Percentiles rank a stretch among this genome's conserved stretches.
Evolutionary conservation across 2,888 invertebrate genomes (phyloP).

Genomic region (Aromia moschata): DNA sequence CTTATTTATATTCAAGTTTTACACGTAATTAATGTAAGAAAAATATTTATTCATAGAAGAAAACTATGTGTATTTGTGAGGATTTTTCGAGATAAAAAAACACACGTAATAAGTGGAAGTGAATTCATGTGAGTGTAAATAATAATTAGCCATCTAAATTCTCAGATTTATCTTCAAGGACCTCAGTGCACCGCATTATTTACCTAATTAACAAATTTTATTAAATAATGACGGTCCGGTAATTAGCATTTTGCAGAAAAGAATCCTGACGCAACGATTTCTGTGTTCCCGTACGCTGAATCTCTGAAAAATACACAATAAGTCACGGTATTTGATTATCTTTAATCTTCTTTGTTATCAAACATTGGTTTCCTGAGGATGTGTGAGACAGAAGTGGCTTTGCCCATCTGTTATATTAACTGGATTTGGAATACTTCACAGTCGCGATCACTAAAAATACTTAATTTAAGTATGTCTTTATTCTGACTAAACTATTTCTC

Average conservation of each 20-base stretch:
- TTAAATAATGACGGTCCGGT: background rate
- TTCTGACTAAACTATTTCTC: too few species aligned
- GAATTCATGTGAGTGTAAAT: too few species aligned
- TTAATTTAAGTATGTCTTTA: too few species aligned
- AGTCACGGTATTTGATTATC: constrained; percentile 44
- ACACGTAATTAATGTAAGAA: too few species aligned
- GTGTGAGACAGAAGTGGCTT: background rate
- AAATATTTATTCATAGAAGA: too few species aligned
- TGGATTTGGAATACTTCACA: too few species aligned
- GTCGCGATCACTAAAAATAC: too few species aligned
- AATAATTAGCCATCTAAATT: constrained; percentile 5
- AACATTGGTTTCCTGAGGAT: constrained; percentile 46
- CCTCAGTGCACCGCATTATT: constrained; percentile 7
- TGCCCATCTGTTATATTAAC: background rate
- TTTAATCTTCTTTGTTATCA: constrained; percentile 40
- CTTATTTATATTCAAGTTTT: too few species aligned
- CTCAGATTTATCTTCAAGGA: background rate
- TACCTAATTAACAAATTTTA: constrained; percentile 5
- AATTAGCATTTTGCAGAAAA: constrained; percentile 9
- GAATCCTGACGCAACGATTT: background rate
- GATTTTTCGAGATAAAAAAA: too few species aligned
- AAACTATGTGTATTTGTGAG: too few species aligned
- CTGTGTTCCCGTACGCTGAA: background rate
- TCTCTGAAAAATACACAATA: constrained; percentile 30
- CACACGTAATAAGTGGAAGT: too few species aligned